phyloP scores from a whole-genome alignment of 2,797 vertebrate genomes.

The Mus minutoides region DNA sequence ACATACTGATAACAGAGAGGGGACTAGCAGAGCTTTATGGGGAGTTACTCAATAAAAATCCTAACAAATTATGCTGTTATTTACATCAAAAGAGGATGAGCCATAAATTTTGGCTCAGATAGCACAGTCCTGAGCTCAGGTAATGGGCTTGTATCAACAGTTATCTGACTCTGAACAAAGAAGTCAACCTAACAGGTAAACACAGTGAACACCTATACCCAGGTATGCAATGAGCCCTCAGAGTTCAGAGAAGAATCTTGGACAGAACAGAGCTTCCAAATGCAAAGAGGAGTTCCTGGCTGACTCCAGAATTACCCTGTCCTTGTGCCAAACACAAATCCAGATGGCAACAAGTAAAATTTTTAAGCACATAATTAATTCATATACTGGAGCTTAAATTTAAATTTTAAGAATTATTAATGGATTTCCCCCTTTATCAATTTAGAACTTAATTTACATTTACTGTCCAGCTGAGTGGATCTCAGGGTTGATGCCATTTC shows the following conservation, averaged over 20 bases:
- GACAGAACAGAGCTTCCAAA: constrained; percentile 1
- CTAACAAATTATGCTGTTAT: background rate
- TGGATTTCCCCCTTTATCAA: background rate
- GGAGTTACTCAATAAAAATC: constrained; percentile 21
- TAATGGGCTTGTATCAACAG: background rate
- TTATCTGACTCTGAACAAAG: background rate
- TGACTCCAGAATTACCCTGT: background rate
- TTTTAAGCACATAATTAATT: background rate
- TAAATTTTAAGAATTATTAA: background rate
- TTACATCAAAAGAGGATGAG: background rate
- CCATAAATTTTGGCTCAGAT: background rate
- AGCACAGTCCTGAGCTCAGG: background rate
- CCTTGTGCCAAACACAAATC: constrained; percentile 20
- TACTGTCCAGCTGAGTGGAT: background rate
- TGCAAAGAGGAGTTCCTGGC: background rate
- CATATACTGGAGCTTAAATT: background rate
- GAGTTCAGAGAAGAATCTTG: background rate
- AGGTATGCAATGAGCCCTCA: background rate
- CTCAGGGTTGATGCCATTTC: background rate
- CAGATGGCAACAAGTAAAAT: constrained; percentile 9
- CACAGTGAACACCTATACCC: background rate
- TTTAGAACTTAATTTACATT: constrained; percentile 40
- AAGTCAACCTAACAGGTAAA: background rate
- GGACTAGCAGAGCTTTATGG: background rate
- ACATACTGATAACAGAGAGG: background rate